Evolutionary conservation across 2,888 invertebrate genomes (phyloP).

Genomic region (Diadegma fenestrale): DNA sequence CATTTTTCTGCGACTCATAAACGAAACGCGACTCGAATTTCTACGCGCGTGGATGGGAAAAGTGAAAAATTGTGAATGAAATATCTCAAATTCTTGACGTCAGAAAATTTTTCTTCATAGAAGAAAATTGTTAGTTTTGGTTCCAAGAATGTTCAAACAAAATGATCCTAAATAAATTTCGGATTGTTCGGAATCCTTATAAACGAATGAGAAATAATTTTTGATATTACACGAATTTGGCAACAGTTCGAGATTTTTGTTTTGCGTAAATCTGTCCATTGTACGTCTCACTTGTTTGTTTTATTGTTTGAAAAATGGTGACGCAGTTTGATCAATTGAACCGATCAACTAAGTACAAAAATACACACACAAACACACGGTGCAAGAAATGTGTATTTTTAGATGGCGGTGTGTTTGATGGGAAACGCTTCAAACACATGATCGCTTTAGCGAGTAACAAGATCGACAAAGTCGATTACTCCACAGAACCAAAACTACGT

Average conservation of each 20-base stretch:
- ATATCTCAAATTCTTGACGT: no score
- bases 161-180: no score
- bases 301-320: slow-evolving; percentile 21
- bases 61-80: no score
- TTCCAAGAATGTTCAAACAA: no score
- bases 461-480: slow-evolving; percentile 27
- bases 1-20: no score
- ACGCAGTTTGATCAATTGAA: slow-evolving; percentile 36
- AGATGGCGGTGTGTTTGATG: slow-evolving; percentile 36
- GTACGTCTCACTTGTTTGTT: background rate
- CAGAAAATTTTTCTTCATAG: no score
- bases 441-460: slow-evolving; percentile 48
- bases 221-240: background rate
- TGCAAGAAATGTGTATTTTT: slow-evolving; percentile 30
- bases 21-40: no score
- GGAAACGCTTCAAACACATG: slow-evolving; percentile 37
- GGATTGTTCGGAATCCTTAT: background rate
- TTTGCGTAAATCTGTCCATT: background rate
- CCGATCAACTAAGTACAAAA: slow-evolving; percentile 34
- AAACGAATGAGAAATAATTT: background rate
- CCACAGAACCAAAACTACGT: background rate
- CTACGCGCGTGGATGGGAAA: no score
- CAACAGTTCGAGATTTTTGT: background rate
- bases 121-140: no score
- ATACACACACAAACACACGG: slow-evolving; percentile 1